Base-by-base conservation (phyloP, 1,140 invertebrate genomes). In the Drosophila santomea region DNA sequence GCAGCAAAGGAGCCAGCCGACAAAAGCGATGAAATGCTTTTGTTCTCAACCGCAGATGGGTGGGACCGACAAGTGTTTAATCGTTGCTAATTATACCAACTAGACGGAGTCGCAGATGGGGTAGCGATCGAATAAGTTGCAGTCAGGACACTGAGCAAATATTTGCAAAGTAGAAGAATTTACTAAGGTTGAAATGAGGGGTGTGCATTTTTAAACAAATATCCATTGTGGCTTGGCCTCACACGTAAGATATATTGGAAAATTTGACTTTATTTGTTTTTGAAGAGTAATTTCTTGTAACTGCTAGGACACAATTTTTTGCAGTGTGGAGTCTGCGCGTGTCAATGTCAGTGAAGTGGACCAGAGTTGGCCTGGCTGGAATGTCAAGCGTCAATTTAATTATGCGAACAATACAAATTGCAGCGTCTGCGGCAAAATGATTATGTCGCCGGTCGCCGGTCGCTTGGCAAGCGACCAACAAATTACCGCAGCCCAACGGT, bases 341-440 rank as follows among this genome's bases (percentile, higher is more conserved):
- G 84, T 89, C 84, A 89, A 88, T 89, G 84, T 89, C 84, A 83
- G 60, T 20, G 55, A 44, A 55, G 55, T 39, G 54, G 74, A 69
- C 47, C 23, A 32, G 61, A 39, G 45, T 43, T 51, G 38, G 69
- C 39, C 62, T 25, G 55, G 25, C 15, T 38, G 84, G 84, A 84
- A 89, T 89, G 80, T 68, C 74, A 84, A 89, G 84, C 84, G 84
- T 89, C 84, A 89, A 89, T 89, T 89, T 89, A 89, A 89, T 89
- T 89, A 89, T 89, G 84, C 80, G 85, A 89, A 89, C 84, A 89
- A 89, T 89, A 89, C 84, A 89, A 89, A 89, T 89, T 89, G 84
- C 80, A 74, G 80, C 66, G 62, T 39, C 41, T 25, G 45, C 20
- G 39, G 50, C 72, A 64, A 74, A 83, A 89, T 89, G 84, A 89